Base-by-base conservation (phyloP, 35 echinoderm and acorn worm species). In the Heliocidaris tuberculata region DNA sequence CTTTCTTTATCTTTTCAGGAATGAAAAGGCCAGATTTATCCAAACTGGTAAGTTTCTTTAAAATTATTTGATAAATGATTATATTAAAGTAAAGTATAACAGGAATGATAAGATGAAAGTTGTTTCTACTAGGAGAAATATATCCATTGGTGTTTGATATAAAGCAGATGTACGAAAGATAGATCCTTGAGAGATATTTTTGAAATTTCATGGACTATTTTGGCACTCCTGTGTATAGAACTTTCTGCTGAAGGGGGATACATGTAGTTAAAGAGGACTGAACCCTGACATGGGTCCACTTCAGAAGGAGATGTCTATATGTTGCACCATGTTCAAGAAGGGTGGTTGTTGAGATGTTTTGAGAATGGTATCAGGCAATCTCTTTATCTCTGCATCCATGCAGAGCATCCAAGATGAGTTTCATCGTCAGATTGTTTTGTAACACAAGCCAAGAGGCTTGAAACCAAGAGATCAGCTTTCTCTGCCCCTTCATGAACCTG, bases 1-100 rank as follows among this genome's bases (percentile, higher is more conserved):
- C 78, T 86, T 93, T 78, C 49, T 50, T 50, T 59, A 7, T 93
- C 59, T 70, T 24, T 95, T 32, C 86, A 96, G 96, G 96, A 86
- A 96, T 96, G 96, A 96, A 96, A 60, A 95, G 94, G 85, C 96
- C 96, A 71, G 96, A 96, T 85, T 85, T 96, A 32, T 96, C 96
- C 30, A 96, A 95, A 96, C 93, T 95, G 96, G 96, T 96, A 90
- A 96, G 96, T 96, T 19, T 85, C 47, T 48, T 31, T 32, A 0
- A 47, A 17, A 89, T 92, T n/a, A 52, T 31, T 48, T 86, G 48
- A 94, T 3, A 30, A 31, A 32, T 31, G 4, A 9, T 29, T 56
- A 42, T 91, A 30, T 50, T 49, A 48, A 1, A 56, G 7, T 56
- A n/a, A n/a, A 11, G 10, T 56, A 56, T 9, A 56, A 56, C 9